These are phyloP conservation scores for Carcina quercana DNA, from an alignment of 2,888 invertebrate species.

Conservation along the genomic window DNA sequence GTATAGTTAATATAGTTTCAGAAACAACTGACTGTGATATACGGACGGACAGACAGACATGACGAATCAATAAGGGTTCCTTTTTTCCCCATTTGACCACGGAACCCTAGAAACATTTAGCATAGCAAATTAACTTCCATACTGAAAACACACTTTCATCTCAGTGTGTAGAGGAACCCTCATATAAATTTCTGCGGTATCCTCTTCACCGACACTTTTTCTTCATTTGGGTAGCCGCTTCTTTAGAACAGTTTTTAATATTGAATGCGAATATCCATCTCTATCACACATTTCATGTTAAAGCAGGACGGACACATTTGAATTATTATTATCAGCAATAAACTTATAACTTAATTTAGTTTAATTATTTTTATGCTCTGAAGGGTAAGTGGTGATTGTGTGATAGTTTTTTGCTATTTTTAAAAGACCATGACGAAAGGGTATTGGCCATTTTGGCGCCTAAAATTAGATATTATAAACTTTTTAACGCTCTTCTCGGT, in stretches of 20 bases:
- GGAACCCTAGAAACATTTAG: no score
- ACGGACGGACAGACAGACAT: no score
- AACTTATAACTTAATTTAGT: constrained; percentile 1
- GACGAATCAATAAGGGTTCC: no score
- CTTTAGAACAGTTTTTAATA: background rate
- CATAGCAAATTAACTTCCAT: no score
- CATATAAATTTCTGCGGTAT: no score
- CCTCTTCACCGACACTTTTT: no score
- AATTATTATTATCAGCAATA: background rate
- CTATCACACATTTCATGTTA: background rate
- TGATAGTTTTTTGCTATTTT: background rate
- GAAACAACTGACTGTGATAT: no score
- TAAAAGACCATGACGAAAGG: constrained; percentile 9
- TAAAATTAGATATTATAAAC: constrained; percentile 4
- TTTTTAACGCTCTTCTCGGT: constrained; percentile 2
- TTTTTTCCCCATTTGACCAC: no score
- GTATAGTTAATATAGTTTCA: no score
- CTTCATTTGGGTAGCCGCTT: constrained; percentile 1
- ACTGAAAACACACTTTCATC: no score
- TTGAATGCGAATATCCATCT: constrained; percentile 1
- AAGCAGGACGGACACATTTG: background rate
- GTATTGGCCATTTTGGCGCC: constrained; percentile 11
- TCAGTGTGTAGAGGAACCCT: no score
- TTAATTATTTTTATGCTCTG: background rate
- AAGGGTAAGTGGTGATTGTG: background rate